Percentiles rank a stretch among this genome's conserved stretches.
phyloP scores from a whole-genome alignment of 1,140 invertebrate species.

The Pentalonia nigronervosa region DNA sequence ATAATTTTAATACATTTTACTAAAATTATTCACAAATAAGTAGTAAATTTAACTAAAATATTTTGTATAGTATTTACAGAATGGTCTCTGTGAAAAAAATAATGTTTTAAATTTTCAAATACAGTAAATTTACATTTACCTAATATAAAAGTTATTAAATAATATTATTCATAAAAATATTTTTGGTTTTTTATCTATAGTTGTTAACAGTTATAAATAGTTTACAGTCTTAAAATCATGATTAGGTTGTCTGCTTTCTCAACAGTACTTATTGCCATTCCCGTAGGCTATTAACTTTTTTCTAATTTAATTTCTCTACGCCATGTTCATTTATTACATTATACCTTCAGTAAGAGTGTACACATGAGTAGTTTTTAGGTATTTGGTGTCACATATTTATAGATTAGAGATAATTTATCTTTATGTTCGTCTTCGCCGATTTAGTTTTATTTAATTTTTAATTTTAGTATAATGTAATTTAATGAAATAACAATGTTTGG shows the following conservation, averaged over 20 bases:
- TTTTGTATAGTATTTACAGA: neutral
- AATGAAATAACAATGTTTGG: neutral
- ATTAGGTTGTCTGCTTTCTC: slow-evolving; percentile 36
- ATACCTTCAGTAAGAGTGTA: neutral
- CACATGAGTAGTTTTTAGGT: neutral
- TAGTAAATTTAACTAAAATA: neutral
- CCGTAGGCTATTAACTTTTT: slow-evolving; percentile 10
- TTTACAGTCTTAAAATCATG: neutral
- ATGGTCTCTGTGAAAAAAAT: neutral
- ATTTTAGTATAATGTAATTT: neutral
- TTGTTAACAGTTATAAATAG: neutral
- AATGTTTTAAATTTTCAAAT: neutral
- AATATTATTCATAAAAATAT: slow-evolving; percentile 4
- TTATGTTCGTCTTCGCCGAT: neutral
- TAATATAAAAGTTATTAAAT: neutral
- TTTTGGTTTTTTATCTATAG: neutral
- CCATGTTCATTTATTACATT: neutral
- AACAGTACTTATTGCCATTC: slow-evolving; percentile 20
- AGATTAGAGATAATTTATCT: neutral
- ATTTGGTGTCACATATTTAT: neutral
- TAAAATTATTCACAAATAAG: neutral
- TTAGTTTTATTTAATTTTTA: neutral
- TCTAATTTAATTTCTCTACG: slow-evolving; percentile 31
- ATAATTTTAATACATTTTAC: neutral
- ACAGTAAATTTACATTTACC: neutral